Conservation (phyloP, 2,797 vertebrate species). For the Hypotaenidia okinawae region DNA sequence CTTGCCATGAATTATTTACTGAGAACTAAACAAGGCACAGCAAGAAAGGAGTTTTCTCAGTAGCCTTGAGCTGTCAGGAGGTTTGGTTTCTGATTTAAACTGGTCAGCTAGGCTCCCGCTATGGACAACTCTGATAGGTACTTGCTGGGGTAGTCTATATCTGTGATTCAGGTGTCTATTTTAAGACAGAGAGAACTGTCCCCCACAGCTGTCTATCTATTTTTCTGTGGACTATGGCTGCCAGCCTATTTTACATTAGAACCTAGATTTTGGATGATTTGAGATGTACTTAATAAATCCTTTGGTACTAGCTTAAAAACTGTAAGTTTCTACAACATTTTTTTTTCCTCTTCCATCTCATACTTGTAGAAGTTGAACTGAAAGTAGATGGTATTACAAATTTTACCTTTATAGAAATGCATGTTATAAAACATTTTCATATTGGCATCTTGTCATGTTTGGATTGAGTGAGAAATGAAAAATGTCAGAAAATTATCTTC, state of each 20-base stretch:
- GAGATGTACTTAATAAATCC: not conserved
- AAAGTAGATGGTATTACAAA: not conserved
- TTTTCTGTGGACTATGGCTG: not conserved
- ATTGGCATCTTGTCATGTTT: not conserved
- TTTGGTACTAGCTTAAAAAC: not conserved
- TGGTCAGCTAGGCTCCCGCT: not conserved
- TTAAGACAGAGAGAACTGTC: not conserved
- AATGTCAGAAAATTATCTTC: not conserved
- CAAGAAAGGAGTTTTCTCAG: not conserved
- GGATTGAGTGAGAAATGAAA: not conserved
- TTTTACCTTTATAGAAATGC: not conserved
- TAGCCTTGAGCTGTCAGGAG: not conserved
- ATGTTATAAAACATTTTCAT: not conserved
- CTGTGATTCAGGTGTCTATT: constrained; percentile 27
- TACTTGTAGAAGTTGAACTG: not conserved
- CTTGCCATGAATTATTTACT: constrained; percentile 47
- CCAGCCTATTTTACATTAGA: not conserved
- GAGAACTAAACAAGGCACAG: not conserved
- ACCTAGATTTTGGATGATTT: rapidly evolving
- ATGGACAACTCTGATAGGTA: not conserved
- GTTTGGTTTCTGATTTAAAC: constrained; percentile 3
- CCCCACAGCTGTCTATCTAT: not conserved
- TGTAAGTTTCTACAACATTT: rapidly evolving
- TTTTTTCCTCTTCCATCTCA: not conserved
- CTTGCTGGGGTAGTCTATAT: not conserved